phyloP scores from a whole-genome alignment of 2,113 vertebrate genomes.

The Electrona antarctica region DNA sequence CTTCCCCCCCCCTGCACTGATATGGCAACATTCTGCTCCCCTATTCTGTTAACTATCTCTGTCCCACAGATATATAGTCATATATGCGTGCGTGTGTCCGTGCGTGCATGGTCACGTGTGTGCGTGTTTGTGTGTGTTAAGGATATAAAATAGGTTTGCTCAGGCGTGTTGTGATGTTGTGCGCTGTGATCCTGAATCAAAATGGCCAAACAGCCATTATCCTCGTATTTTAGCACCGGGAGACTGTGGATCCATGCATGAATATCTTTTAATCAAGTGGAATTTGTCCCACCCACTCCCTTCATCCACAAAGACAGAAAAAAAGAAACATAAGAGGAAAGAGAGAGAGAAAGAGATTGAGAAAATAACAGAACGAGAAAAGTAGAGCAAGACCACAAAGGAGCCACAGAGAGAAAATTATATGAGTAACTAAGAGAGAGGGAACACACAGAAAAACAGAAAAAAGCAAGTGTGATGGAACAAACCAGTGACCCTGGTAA shows the following conservation, averaged over 20 bases:
- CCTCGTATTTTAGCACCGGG: conserved; percentile 40
- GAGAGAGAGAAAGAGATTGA: conserved; percentile 20
- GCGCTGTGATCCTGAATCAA: conserved; percentile 50
- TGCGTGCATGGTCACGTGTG: too few species aligned
- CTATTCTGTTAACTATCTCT: too few species aligned
- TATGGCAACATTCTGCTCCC: too few species aligned
- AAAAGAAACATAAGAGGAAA: conserved; percentile 54
- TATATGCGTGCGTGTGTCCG: too few species aligned
- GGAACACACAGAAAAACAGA: conserved; percentile 34
- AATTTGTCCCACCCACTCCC: conserved; percentile 36
- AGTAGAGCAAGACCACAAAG: conserved; percentile 24
- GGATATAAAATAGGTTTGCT: conserved; percentile 17
- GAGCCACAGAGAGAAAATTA: too few species aligned
- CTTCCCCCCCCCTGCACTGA: too few species aligned
- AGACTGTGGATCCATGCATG: conserved; percentile 21
- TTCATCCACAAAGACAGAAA: not conserved
- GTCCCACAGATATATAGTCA: too few species aligned
- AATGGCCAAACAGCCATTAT: conserved; percentile 48
- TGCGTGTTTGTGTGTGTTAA: not conserved
- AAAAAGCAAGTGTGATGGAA: conserved; percentile 61
- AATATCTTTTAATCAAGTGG: conserved; percentile 41
- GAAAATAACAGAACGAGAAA: conserved; percentile 28
- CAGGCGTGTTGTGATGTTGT: conserved; percentile 14
- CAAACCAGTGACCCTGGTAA: conserved; percentile 82
- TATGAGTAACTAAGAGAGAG: conserved; percentile 28